Evolutionary conservation across 64 coral and sea anemone species (phyloP), one percentile per base, ranked within the genome.

Genomic region (Montipora capricornis): DNA sequence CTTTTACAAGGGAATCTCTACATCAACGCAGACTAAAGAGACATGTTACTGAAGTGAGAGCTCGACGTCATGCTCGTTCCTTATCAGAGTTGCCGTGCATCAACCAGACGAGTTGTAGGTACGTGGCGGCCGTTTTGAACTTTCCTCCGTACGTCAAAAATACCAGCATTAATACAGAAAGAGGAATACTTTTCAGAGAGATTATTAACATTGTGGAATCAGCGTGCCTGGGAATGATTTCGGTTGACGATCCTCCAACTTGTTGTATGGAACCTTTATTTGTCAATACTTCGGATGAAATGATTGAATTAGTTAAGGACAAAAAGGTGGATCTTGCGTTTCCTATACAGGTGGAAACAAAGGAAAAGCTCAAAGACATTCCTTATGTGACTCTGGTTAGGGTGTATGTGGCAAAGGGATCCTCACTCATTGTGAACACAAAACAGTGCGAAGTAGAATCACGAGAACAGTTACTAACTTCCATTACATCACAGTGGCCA

Each of bases 401-500:
- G 16, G 82, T n/a, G 3, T 86, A 70, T 71, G 82, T 49, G 15
- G 67, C 82, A 71, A 47, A 44, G 1, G 82, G 82, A 9, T 71
- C 16, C 9, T 86, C 82, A 20, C 44, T 86, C 4, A 86, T 86
- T 71, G 82, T 71, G 10, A 86, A 70, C 82, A 71, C 66, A 24
- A 86, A 86, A 50, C 15, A 50, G 64, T 86, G 82, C 44, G 46
- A 70, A 19, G 16, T 16, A 16, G 82, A 86, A 16, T 86, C 62
- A 19, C 44, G 66, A 8, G 17, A 68, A 49, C 82, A 86, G n/a
- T 49, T 86, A 50, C 22, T 86, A 44, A 49, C 82, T 71, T 86
- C 82, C 12, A 86, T 86, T 22, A 86, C 66, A 16, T 86, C 82
- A 86, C 82, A 86, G 45, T 86, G 82, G 66, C 82, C 66, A 22